These are phyloP conservation scores for Thera obeliscata DNA, from an alignment of 2,888 invertebrate genomes.

Conservation along the genomic window DNA sequence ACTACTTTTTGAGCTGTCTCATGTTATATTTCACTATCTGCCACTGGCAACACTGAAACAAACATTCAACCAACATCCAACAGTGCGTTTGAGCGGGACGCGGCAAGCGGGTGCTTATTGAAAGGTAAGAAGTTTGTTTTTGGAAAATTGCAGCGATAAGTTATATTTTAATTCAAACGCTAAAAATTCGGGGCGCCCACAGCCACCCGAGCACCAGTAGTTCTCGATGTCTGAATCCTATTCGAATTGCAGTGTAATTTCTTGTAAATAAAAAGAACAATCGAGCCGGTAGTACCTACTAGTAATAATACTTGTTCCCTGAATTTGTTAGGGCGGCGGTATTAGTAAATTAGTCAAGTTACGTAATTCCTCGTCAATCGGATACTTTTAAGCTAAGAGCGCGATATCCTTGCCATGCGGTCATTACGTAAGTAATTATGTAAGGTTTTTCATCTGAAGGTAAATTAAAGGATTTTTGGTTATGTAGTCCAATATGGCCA, in stretches of 20 bases:
- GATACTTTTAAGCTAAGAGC: slow-evolving; percentile 6
- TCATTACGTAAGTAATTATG: slow-evolving; percentile 73
- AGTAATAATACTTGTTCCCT: not conserved
- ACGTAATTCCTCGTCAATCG: slow-evolving; percentile 43
- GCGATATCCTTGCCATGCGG: slow-evolving; percentile 57
- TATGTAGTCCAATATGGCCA: not conserved
- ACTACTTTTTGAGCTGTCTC: no score
- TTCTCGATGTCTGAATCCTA: not conserved
- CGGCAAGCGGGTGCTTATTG: no score
- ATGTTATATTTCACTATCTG: no score
- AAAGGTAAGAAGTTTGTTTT: no score
- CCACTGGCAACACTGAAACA: no score
- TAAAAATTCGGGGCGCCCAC: no score
- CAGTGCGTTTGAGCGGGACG: no score
- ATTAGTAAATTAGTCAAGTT: slow-evolving; percentile 44
- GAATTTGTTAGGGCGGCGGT: not conserved
- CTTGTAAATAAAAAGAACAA: not conserved
- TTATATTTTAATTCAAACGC: no score
- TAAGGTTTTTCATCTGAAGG: slow-evolving; percentile 43
- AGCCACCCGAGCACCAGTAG: no score
- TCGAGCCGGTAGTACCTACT: not conserved
- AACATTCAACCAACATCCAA: no score
- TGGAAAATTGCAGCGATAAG: no score
- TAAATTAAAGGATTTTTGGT: slow-evolving; percentile 7
- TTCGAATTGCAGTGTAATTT: not conserved